Conservation (phyloP, 2,888 invertebrate species). For the Acleris laterana region DNA sequence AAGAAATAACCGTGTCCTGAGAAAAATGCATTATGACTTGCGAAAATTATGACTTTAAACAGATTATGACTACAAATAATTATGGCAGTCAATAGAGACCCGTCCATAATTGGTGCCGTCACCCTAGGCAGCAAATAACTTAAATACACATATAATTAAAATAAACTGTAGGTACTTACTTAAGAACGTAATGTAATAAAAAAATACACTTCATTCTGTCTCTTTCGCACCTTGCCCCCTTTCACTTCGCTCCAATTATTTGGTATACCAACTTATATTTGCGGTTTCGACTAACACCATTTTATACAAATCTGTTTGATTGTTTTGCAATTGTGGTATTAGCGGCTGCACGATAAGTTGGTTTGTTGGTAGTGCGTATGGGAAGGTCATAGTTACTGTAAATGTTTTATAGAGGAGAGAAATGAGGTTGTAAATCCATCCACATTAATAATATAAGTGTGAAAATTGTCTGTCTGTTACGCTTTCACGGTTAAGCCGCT, state of each 20-base stretch:
- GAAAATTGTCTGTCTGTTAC: no score
- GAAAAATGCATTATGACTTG: no score
- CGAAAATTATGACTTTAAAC: no score
- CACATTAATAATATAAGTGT: not conserved
- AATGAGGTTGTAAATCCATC: constrained; percentile 1
- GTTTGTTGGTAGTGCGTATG: constrained; percentile 25
- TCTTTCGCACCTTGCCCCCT: constrained; percentile 21
- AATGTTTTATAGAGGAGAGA: not conserved
- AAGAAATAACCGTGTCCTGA: no score
- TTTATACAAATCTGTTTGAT: not conserved
- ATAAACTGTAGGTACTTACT: constrained; percentile 6
- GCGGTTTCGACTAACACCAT: constrained; percentile 1
- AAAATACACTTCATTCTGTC: constrained; percentile 25
- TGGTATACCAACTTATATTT: constrained; percentile 15
- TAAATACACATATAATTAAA: constrained; percentile 18
- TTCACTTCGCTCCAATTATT: constrained; percentile 34
- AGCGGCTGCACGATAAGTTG: constrained; percentile 5
- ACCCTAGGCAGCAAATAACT: no score
- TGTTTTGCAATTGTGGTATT: not conserved
- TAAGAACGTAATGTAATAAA: constrained; percentile 19
- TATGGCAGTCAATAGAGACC: no score
- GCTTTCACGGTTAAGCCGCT: no score
- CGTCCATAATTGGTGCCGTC: no score
- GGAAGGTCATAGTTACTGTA: constrained; percentile 22
- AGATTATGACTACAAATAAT: no score